Evolutionary conservation across 2,113 vertebrate genomes (phyloP).

Genomic region (Ptyas mucosa): DNA sequence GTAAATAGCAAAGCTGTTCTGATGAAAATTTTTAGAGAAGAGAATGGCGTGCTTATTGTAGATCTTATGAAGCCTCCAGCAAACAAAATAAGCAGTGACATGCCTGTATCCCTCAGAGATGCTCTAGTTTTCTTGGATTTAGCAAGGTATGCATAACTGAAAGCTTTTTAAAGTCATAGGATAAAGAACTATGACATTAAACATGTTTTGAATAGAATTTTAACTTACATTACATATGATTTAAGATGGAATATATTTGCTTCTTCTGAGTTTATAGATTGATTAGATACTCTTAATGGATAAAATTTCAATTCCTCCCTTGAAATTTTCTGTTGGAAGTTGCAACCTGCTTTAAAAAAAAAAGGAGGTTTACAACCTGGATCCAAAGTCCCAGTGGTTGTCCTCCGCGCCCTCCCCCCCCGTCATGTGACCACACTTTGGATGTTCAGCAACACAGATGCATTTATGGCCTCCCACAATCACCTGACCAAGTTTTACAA

Average conservation of each 20-base stretch:
- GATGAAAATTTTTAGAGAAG: constrained; percentile 79
- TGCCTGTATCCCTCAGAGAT: constrained; percentile 82
- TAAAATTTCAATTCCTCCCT: neutral
- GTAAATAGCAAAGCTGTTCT: constrained; percentile 77
- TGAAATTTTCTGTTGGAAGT: neutral
- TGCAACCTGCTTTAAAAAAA: neutral
- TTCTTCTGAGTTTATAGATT: neutral
- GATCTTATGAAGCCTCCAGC: constrained; percentile 82
- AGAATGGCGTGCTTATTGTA: constrained; percentile 80
- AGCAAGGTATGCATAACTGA: constrained; percentile 78
- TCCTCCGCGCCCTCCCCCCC: too few species aligned
- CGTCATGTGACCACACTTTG: too few species aligned
- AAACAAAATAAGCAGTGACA: constrained; percentile 67
- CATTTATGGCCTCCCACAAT: too few species aligned
- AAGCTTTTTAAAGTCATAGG: neutral
- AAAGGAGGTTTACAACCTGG: neutral
- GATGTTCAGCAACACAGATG: too few species aligned
- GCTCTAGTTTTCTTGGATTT: constrained; percentile 84
- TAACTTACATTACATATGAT: neutral
- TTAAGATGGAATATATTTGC: neutral
- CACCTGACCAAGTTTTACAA: too few species aligned
- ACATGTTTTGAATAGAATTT: neutral
- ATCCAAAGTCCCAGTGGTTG: neutral
- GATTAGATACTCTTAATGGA: neutral
- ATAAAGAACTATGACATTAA: neutral